Evolutionary conservation across 2,888 invertebrate species (phyloP), one percentile per base, ranked within the genome.

Genomic region (Sminthurinus aureus): DNA sequence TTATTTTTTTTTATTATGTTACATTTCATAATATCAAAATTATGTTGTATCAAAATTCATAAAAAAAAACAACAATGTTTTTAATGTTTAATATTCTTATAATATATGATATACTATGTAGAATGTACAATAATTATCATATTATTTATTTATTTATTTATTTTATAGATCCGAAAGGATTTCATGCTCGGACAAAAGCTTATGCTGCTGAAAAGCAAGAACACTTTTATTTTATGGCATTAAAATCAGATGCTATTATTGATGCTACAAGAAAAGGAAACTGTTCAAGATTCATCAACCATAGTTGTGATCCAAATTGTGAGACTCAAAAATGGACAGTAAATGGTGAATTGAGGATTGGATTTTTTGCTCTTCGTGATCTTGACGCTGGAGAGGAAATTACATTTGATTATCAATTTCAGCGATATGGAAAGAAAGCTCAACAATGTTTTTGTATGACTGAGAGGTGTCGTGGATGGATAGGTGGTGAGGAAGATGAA

Each of bases 331-430:
- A 92, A 91, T 97, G 96, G 96, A 96, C 96, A 0, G 96, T 96
- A 0, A 96, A 96, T 89, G 96, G 96, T 0, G 96, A 97, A 90
- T 91, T 98, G 74, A 92, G 99, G 87, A 96, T 99, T 89, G 99
- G 99, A 0, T 99, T 99, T 92, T 99, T 99, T 91, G 95, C 98
- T 88, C 94, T 94, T 85, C 93, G 95, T 87, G 93, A 94, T 52
- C 95, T 99, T 84, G 90, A 92, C 79, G 93, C 94, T 0, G 97
- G 97, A 0, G 98, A 99, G 90, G 99, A 99, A 91, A 94, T 99
- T 80, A 99, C 98, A 0, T 99, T 99, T 91, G 98, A 99, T 91
- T 99, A 99, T 91, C 96, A 98, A 91, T 98, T 98, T 91, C 97
- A 99, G 91, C 93, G 97, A 89, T 98, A 98, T 91, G 98, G 97